These are phyloP conservation scores for Planococcus citri DNA, from an alignment of 1,140 invertebrate genomes.

Conservation along the genomic window DNA sequence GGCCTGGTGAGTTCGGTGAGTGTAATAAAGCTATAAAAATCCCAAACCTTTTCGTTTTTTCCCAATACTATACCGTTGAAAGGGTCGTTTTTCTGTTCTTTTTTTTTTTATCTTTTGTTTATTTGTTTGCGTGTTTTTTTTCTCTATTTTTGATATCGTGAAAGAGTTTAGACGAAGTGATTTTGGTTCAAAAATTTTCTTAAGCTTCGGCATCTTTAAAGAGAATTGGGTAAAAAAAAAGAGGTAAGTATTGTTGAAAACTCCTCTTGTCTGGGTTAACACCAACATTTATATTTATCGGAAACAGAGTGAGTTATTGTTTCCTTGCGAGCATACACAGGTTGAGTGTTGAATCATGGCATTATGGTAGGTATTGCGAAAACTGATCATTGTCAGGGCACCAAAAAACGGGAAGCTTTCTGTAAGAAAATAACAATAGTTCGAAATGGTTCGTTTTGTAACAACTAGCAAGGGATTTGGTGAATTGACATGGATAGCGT, in stretches of 20 bases:
- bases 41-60: constrained; percentile 1
- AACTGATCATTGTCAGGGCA: too few relatives aligned
- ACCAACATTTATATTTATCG: too few relatives aligned
- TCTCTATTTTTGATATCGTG: too few relatives aligned
- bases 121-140: neutral
- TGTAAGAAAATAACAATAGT: too few relatives aligned
- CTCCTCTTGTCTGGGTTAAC: neutral
- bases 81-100: constrained; percentile 1
- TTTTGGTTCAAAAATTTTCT: neutral
- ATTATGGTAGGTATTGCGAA: too few relatives aligned
- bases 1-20: neutral
- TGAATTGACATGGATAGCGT: too few relatives aligned
- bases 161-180: neutral
- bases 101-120: neutral
- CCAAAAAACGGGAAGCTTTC: too few relatives aligned
- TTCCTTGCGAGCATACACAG: too few relatives aligned
- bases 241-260: neutral
- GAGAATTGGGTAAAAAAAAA: neutral
- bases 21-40: constrained; percentile 15
- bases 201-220: neutral
- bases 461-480: too few relatives aligned
- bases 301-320: too few relatives aligned
- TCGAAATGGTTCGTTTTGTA: too few relatives aligned
- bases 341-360: too few relatives aligned
- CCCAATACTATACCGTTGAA: neutral